phyloP scores from a whole-genome alignment of 1,140 invertebrate genomes.

The Heliconius congener region DNA sequence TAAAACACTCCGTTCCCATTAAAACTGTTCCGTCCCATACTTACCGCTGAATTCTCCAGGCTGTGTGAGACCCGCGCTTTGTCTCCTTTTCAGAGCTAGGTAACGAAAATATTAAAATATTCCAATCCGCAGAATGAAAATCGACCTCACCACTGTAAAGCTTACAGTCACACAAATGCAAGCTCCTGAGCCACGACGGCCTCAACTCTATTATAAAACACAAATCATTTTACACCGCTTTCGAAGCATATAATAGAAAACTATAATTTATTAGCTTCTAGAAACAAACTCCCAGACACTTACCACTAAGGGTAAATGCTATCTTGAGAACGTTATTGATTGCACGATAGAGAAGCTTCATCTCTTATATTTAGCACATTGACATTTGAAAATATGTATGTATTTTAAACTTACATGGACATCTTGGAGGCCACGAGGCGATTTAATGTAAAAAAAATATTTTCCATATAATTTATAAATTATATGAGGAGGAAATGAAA shows the following conservation, averaged over 20 bases:
- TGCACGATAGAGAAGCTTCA: not conserved
- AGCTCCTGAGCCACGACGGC: too few species aligned
- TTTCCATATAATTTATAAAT: too few species aligned
- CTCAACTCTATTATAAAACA: not conserved
- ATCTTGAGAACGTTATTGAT: slow-evolving; percentile 10
- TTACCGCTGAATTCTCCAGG: too few species aligned
- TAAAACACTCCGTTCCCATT: too few species aligned
- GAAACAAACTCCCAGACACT: not conserved
- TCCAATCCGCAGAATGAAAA: too few species aligned
- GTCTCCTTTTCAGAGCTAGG: too few species aligned
- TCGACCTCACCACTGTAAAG: too few species aligned
- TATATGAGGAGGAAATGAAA: too few species aligned
- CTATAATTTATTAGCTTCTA: not conserved
- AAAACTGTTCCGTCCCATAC: too few species aligned
- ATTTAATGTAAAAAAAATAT: not conserved
- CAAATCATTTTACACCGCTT: not conserved
- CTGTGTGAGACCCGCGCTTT: too few species aligned
- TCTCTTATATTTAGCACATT: slow-evolving; percentile 12
- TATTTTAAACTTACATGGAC: not conserved
- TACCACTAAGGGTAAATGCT: not conserved
- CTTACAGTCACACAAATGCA: too few species aligned
- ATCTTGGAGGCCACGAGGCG: not conserved
- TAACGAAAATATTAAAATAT: too few species aligned
- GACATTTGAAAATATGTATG: not conserved
- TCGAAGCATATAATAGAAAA: slow-evolving; percentile 1